Evolutionary conservation across 2,888 invertebrate species (phyloP).

Genomic region (Drosophila stalkeri): DNA sequence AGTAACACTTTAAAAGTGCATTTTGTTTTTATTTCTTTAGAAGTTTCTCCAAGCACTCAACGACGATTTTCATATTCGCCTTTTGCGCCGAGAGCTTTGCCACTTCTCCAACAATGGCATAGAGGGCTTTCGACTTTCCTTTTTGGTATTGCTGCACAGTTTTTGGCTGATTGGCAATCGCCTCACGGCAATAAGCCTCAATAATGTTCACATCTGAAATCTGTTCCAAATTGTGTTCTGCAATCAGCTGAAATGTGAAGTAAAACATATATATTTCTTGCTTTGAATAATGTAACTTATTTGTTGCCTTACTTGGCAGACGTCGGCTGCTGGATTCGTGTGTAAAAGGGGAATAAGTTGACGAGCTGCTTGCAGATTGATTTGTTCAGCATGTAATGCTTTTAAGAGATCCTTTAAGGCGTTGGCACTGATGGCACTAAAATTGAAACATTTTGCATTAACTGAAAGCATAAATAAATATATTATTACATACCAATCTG

Average conservation of each 20-base stretch:
- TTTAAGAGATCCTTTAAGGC: conserved; percentile 88
- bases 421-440: conserved; percentile 84
- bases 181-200: conserved; percentile 87
- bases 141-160: conserved; percentile 88
- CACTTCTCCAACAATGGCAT: conserved; percentile 88
- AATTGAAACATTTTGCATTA: not conserved
- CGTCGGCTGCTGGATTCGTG: conserved; percentile 83
- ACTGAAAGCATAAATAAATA: not conserved
- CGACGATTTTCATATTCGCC: conserved; percentile 89
- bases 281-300: not conserved
- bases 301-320: conserved; percentile 76
- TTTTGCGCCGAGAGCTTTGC: conserved; percentile 87
- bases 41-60: conserved; percentile 87
- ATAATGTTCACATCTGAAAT: conserved; percentile 88
- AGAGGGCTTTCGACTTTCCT: conserved; percentile 90
- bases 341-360: conserved; percentile 86
- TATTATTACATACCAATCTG: conserved; percentile 86
- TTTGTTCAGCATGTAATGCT: conserved; percentile 87
- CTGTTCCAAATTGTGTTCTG: conserved; percentile 88
- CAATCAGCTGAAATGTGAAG: conserved; percentile 86
- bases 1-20: conserved; percentile 41
- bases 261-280: not conserved
- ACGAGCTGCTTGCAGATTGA: conserved; percentile 88
- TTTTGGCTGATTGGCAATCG: conserved; percentile 89
- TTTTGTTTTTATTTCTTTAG: conserved; percentile 45